Evolutionary conservation across 2,888 invertebrate genomes (phyloP).

Genomic region (Tethea ocularis): DNA sequence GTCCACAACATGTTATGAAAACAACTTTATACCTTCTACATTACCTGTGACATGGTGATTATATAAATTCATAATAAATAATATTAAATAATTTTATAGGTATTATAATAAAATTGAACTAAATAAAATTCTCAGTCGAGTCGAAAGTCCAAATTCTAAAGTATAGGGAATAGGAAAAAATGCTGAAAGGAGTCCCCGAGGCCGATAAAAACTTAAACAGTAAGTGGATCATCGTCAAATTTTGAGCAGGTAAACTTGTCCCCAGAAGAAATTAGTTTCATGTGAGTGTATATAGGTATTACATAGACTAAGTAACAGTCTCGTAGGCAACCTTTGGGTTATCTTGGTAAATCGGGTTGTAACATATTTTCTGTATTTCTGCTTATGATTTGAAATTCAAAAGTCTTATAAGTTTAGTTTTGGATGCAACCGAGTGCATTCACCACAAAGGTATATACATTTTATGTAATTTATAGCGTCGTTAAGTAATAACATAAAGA

Average conservation of each 20-base stretch:
- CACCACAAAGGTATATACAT: neutral
- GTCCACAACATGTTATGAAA: slow-evolving; percentile 29
- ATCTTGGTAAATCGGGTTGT: neutral
- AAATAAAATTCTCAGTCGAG: neutral
- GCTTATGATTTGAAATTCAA: neutral
- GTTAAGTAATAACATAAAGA: too few species aligned
- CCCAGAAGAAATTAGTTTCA: too few species aligned
- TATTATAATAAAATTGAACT: neutral
- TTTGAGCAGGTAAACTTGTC: too few species aligned
- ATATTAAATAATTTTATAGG: neutral
- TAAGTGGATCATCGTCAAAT: too few species aligned
- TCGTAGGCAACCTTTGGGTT: too few species aligned
- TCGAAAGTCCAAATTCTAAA: neutral
- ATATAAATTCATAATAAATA: neutral
- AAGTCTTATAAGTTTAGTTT: neutral
- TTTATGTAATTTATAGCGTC: neutral
- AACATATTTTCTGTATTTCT: neutral
- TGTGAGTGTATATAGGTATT: too few species aligned
- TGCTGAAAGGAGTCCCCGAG: too few species aligned
- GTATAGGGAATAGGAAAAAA: too few species aligned
- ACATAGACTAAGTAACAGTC: too few species aligned
- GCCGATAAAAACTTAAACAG: too few species aligned
- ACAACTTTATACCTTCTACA: slow-evolving; percentile 7
- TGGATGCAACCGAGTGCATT: neutral
- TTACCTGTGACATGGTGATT: neutral